phyloP scores from a whole-genome alignment of 1,140 invertebrate genomes.

The Sinonovacula constricta region DNA sequence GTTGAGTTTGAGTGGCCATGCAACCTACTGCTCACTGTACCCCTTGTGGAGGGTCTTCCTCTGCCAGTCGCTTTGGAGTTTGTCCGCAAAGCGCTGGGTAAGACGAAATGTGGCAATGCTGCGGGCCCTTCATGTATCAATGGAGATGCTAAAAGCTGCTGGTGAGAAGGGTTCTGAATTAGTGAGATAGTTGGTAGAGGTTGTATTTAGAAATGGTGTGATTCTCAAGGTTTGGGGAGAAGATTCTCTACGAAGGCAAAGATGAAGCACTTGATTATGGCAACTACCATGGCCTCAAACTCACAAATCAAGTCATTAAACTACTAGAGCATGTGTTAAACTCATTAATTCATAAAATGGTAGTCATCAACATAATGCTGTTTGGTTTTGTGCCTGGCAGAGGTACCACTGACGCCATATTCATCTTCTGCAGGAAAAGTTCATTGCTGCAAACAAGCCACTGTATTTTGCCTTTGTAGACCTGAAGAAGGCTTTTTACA shows the following conservation, averaged over 20 bases:
- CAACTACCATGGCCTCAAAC: no score
- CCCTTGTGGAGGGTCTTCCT: slow-evolving; percentile 9
- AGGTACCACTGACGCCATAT: slow-evolving; percentile 36
- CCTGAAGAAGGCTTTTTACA: slow-evolving; percentile 9
- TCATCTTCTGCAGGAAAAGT: slow-evolving; percentile 21
- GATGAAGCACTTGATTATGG: background rate
- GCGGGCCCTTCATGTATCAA: slow-evolving; percentile 13
- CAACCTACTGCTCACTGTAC: slow-evolving; percentile 12
- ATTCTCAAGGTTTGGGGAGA: slow-evolving; percentile 28
- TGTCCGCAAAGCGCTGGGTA: background rate
- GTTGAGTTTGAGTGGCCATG: slow-evolving; percentile 27
- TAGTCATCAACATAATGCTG: no score
- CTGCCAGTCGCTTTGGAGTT: slow-evolving; percentile 4
- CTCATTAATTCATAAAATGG: no score
- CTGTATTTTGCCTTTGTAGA: no score
- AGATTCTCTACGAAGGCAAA: slow-evolving; percentile 26
- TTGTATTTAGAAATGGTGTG: background rate
- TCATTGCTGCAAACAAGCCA: no score
- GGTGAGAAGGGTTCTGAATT: slow-evolving; percentile 3
- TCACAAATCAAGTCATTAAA: slow-evolving; percentile 13
- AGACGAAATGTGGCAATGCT: slow-evolving; percentile 31
- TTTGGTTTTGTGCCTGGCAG: no score
- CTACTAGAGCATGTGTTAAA: no score
- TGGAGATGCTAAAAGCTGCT: slow-evolving; percentile 44
- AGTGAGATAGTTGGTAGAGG: background rate